Conservation (phyloP, 2,113 vertebrate species). For the Burhinus oedicnemus region DNA sequence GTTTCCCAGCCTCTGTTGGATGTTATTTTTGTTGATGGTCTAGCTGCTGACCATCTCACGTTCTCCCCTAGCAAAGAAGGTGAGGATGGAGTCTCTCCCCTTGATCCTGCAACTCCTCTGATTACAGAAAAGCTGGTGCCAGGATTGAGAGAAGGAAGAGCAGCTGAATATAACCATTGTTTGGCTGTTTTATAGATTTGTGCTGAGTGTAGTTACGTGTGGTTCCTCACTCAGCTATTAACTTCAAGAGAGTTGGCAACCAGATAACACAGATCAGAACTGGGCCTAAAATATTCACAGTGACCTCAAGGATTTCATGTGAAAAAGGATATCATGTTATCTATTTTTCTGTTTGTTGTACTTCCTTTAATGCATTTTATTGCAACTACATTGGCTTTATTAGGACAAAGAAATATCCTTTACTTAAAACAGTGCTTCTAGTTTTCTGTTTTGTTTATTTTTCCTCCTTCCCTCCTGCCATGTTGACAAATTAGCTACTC, state of each 20-base stretch:
- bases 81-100: background rate
- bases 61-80: background rate
- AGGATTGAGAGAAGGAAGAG: background rate
- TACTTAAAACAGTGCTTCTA: background rate
- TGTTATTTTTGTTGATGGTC: background rate
- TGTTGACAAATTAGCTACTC: background rate
- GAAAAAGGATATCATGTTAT: background rate
- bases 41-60: background rate
- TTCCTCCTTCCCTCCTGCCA: background rate
- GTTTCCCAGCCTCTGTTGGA: background rate
- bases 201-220: background rate
- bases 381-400: background rate
- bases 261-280: background rate
- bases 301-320: background rate
- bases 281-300: background rate
- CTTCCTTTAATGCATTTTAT: background rate
- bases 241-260: background rate
- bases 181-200: background rate
- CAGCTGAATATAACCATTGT: background rate
- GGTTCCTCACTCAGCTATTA: background rate
- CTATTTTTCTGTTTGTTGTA: background rate
- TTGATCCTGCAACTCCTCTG: background rate
- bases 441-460: background rate
- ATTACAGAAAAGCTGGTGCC: background rate
- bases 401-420: background rate